These are phyloP conservation scores for Erythrocebus patas DNA, from an alignment of 2,113 vertebrate species.

Conservation along the genomic window DNA sequence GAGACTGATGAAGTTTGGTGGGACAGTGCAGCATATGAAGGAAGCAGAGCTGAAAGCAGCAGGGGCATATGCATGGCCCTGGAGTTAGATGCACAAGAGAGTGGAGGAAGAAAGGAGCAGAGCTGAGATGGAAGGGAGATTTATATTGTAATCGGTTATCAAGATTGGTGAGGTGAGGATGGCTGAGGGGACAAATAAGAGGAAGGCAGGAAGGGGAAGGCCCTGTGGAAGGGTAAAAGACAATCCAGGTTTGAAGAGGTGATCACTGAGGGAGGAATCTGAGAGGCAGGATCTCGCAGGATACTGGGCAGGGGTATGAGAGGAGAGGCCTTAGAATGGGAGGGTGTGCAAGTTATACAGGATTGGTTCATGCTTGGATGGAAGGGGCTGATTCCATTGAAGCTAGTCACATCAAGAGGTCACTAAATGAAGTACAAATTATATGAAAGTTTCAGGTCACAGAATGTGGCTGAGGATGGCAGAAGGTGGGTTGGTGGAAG, in stretches of 20 bases:
- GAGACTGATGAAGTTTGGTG: neutral
- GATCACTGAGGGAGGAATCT: neutral
- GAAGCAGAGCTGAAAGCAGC: neutral
- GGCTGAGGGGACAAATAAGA: neutral
- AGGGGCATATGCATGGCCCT: neutral
- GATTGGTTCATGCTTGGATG: neutral
- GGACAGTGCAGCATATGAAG: neutral
- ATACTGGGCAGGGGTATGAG: neutral
- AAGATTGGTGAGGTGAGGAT: neutral
- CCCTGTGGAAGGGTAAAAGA: neutral
- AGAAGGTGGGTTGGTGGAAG: neutral
- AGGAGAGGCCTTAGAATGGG: neutral
- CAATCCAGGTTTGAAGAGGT: neutral
- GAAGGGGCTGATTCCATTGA: neutral
- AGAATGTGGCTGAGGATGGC: neutral
- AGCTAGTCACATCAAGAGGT: neutral
- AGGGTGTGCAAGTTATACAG: neutral
- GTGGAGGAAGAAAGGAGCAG: neutral
- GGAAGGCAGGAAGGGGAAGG: neutral
- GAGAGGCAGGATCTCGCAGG: neutral
- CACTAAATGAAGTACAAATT: neutral
- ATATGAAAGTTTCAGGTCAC: neutral
- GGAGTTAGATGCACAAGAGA: neutral
- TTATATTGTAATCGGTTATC: neutral
- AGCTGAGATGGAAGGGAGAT: neutral